Evolutionary conservation across 2,113 vertebrate species (phyloP).

Genomic region (Hyla sarda): DNA sequence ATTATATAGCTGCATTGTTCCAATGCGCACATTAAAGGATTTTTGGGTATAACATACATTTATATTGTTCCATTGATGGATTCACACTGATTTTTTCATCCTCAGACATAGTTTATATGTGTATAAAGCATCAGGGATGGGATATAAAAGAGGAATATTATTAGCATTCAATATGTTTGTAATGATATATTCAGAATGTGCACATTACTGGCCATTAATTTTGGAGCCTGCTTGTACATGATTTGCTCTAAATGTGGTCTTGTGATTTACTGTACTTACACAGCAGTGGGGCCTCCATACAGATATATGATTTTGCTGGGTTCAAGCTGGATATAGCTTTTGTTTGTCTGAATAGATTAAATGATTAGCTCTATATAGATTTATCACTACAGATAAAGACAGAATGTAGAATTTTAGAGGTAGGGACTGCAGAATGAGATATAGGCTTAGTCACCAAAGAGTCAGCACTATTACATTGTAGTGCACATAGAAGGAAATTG

Average conservation of each 20-base stretch:
- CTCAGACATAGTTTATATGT: not conserved
- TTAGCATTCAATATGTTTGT: not conserved
- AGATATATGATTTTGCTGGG: not conserved
- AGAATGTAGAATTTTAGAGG: not conserved
- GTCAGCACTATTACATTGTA: no score
- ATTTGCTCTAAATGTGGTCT: not conserved
- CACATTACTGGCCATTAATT: not conserved
- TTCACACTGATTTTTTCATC: not conserved
- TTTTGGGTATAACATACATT: not conserved
- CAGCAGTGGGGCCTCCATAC: not conserved
- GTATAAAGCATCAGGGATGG: not conserved
- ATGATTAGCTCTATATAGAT: not conserved
- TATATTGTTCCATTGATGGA: not conserved
- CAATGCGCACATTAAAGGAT: not conserved
- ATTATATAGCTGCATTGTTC: not conserved
- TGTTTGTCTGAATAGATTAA: not conserved
- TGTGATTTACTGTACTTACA: not conserved
- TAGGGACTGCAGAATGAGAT: no score
- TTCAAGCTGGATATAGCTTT: not conserved
- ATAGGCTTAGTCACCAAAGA: no score
- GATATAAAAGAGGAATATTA: not conserved
- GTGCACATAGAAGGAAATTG: no score
- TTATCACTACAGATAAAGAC: not conserved
- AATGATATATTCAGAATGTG: not conserved
- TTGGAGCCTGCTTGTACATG: not conserved